These are phyloP conservation scores for Scytalopus superciliaris DNA, from an alignment of 2,113 vertebrate genomes.

Conservation along the genomic window DNA sequence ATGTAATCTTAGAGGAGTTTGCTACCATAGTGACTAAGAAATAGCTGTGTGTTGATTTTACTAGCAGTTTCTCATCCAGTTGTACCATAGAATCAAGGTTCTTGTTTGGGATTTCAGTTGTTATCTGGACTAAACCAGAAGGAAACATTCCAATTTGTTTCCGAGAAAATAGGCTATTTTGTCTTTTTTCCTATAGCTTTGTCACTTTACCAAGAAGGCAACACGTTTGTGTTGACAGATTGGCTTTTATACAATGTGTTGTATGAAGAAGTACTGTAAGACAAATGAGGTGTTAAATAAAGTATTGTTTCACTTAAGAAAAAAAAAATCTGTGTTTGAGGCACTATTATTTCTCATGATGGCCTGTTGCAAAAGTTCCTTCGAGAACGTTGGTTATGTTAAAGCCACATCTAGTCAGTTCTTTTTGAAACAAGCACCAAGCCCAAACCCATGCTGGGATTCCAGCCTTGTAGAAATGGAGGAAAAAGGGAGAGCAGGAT, in stretches of 20 bases:
- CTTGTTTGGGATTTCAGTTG: background rate
- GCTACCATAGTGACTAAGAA: background rate
- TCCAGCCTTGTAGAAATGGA: fast-evolving
- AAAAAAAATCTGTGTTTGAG: background rate
- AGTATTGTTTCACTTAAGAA: background rate
- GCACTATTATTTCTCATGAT: background rate
- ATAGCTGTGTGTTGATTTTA: background rate
- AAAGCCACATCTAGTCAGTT: background rate
- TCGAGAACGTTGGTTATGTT: background rate
- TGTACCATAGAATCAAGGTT: background rate
- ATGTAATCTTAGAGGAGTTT: background rate
- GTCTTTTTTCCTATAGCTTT: conserved; percentile 11
- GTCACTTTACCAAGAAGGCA: conserved; percentile 32
- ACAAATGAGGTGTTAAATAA: conserved; percentile 22
- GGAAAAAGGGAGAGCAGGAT: background rate
- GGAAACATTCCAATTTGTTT: background rate
- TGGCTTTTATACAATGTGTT: conserved; percentile 17
- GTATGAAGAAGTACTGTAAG: conserved; percentile 11
- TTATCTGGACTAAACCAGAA: background rate
- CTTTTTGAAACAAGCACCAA: background rate
- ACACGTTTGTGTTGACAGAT: background rate
- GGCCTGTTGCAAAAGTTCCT: background rate
- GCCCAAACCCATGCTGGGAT: background rate
- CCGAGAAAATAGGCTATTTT: background rate
- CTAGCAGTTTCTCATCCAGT: background rate